Evolutionary conservation across 2,888 invertebrate genomes (phyloP).

Genomic region (Orchesellides sinensis): DNA sequence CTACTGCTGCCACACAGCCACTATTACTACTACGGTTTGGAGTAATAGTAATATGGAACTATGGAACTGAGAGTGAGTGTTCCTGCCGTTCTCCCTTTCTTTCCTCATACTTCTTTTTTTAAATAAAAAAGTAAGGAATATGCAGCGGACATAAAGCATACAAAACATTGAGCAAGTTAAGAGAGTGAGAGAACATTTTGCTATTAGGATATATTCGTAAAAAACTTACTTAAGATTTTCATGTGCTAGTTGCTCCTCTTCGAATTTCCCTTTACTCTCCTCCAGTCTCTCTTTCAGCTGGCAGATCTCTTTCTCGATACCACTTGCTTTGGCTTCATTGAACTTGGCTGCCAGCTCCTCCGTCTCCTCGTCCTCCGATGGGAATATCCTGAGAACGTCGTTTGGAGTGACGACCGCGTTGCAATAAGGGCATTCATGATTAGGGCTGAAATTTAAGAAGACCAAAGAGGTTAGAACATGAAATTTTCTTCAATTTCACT

Average conservation of each 20-base stretch:
- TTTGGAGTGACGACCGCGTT: slow-evolving; percentile 68
- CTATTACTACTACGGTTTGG: slow-evolving; percentile 12
- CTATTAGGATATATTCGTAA: slow-evolving; percentile 30
- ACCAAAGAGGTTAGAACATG: slow-evolving; percentile 33
- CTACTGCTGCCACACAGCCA: slow-evolving; percentile 31
- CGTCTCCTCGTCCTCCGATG: slow-evolving; percentile 73
- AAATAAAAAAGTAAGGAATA: slow-evolving; percentile 34
- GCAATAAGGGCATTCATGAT: slow-evolving; percentile 72
- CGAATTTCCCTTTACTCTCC: slow-evolving; percentile 64
- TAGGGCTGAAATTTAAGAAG: slow-evolving; percentile 65
- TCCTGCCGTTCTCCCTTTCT: slow-evolving; percentile 24
- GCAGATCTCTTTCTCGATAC: slow-evolving; percentile 67
- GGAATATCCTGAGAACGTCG: slow-evolving; percentile 71
- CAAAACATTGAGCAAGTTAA: slow-evolving; percentile 27
- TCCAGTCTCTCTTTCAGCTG: slow-evolving; percentile 67
- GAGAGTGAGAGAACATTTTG: not conserved
- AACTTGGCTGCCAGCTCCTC: slow-evolving; percentile 71
- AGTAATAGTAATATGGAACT: too few relatives aligned
- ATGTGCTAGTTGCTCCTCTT: slow-evolving; percentile 69
- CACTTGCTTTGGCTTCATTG: slow-evolving; percentile 69
- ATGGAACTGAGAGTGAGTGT: too few relatives aligned
- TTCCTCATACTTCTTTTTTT: slow-evolving; percentile 4
- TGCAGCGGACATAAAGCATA: slow-evolving; percentile 43
- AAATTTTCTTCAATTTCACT: slow-evolving; percentile 37
- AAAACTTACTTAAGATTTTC: slow-evolving; percentile 71